Conservation (phyloP, 2,797 vertebrate species). For the Semotilus atromaculatus region DNA sequence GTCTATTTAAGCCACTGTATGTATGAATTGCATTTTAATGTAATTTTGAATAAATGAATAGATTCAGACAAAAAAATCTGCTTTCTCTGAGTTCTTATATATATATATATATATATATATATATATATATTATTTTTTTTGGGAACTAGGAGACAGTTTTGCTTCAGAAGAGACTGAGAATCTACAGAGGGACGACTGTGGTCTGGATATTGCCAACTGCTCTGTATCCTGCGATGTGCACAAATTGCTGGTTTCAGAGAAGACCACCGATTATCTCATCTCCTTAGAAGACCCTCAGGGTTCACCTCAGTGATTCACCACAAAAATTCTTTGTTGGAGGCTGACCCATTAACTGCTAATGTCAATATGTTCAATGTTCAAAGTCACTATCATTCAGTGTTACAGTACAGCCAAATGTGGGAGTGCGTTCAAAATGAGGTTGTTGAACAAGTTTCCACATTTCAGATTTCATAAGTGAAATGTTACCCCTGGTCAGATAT, state of each 20-base stretch:
- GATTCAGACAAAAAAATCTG: not conserved
- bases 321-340: not conserved
- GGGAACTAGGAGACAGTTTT: conserved; percentile 63
- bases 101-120: not conserved
- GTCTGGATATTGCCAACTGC: conserved; percentile 49
- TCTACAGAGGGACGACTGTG: conserved; percentile 64
- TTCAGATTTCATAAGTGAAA: not conserved
- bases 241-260: conserved; percentile 22
- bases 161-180: conserved; percentile 58
- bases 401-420: not conserved
- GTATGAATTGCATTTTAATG: not conserved
- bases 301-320: not conserved
- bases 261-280: conserved; percentile 58
- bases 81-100: not conserved
- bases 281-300: conserved; percentile 56
- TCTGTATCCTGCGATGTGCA: conserved; percentile 57
- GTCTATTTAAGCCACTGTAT: not conserved
- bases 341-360: conserved; percentile 12
- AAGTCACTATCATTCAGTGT: conserved; percentile 24
- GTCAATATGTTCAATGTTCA: conserved; percentile 10
- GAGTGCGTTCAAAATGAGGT: not conserved
- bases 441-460: conserved; percentile 18
- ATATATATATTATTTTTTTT: conserved; percentile 20
- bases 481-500: not conserved
- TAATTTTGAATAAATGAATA: not conserved